Percentiles rank a stretch among this genome's conserved stretches.
These are phyloP conservation scores for Haemorhous mexicanus DNA, from an alignment of 2,113 vertebrate species.

Conservation along the genomic window DNA sequence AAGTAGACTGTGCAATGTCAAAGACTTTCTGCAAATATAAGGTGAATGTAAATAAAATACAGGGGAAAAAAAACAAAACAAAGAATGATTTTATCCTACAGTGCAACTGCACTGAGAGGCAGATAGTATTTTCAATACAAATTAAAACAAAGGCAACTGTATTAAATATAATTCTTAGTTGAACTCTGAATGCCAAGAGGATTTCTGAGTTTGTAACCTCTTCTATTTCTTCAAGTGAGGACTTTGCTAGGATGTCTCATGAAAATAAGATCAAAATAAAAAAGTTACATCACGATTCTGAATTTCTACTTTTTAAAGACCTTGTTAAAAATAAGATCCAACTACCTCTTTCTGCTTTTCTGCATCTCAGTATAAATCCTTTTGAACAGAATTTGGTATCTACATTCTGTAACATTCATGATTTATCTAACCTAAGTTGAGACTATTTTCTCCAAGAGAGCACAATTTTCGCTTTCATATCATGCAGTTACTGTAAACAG, in stretches of 20 bases:
- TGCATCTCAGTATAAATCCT: not conserved
- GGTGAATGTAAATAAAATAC: not conserved
- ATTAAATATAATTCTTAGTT: not conserved
- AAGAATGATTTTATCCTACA: not conserved
- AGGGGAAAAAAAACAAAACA: rapidly evolving
- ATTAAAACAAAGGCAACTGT: not conserved
- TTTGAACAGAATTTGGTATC: not conserved
- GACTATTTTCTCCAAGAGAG: not conserved
- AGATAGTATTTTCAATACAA: not conserved
- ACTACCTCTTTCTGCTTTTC: not conserved
- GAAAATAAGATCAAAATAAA: not conserved
- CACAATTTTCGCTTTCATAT: not conserved
- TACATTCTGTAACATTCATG: not conserved
- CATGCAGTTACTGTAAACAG: not conserved
- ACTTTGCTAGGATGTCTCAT: not conserved
- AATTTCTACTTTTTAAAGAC: not conserved
- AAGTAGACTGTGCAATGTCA: not conserved
- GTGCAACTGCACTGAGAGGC: not conserved
- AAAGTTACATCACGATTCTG: not conserved
- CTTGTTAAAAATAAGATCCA: not conserved
- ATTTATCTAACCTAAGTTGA: not conserved
- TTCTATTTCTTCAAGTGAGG: not conserved
- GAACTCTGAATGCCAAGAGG: not conserved
- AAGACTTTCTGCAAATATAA: not conserved
- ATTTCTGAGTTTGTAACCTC: not conserved